Conservation (phyloP, 2,113 vertebrate genomes). For the Sterrhoptilus dennistouni region DNA sequence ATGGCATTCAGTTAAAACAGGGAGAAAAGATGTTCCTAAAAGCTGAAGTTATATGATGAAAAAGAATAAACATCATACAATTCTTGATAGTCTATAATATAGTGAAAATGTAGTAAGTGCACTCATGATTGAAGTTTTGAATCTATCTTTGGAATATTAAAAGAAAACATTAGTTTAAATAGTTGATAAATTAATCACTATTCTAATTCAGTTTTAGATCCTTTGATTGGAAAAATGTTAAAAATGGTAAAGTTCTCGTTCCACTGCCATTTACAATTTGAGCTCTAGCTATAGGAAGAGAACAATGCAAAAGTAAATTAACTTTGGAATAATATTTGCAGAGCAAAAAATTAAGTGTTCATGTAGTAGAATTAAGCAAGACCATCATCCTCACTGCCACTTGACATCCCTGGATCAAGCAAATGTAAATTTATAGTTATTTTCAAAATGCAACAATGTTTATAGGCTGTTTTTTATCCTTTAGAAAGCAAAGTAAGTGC, state of each 20-base stretch:
- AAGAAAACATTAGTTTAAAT: not conserved
- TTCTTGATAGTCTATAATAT: not conserved
- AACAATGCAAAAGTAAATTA: not conserved
- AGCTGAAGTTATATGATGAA: not conserved
- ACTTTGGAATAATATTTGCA: not conserved
- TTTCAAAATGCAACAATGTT: not conserved
- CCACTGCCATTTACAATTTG: not conserved
- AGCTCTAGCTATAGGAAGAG: not conserved
- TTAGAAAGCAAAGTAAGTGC: not conserved
- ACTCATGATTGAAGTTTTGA: not conserved
- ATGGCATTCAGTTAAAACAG: not conserved
- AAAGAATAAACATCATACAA: not conserved
- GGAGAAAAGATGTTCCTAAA: not conserved
- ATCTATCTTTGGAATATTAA: not conserved
- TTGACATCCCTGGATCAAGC: not conserved
- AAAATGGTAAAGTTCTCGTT: not conserved
- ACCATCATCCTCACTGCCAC: not conserved
- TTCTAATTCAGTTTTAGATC: not conserved
- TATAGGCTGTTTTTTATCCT: not conserved
- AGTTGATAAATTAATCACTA: not conserved
- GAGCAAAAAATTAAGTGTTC: not conserved
- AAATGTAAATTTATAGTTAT: not conserved
- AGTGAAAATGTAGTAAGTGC: not conserved
- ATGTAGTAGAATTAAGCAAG: not conserved
- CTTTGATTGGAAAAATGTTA: not conserved